Base-by-base conservation (phyloP, 2,888 invertebrate genomes). In the Teinopalpus imperialis region DNA sequence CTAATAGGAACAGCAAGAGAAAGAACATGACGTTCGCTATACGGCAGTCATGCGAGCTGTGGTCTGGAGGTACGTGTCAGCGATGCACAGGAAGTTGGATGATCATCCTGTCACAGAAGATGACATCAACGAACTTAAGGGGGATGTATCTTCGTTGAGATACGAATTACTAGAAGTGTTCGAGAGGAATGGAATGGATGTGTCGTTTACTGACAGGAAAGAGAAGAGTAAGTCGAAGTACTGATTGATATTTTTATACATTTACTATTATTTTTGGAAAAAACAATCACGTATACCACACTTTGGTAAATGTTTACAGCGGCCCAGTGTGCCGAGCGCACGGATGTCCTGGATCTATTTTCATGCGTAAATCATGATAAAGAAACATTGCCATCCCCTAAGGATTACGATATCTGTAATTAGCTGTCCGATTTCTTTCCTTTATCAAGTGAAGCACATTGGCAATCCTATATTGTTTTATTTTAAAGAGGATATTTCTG, bases 91-190 rank as follows among this genome's bases (percentile, higher is more conserved):
- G 29, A 93, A 93, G 69, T 92, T 92, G 66, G 96, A 97, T 57
- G 94, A 95, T 58, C 94, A 94, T 37, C 91, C 94, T 0, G 97
- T 98, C 0, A 97, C 97, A 0, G 98, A 98, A 74, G 98, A 98
- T 60, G 81, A 96, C 61, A 92, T 98, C 49, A 98, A 97, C 64
- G 98, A 98, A 81, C 92, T 98, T 18, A 98, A 98, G 76, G 95
- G 95, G 61, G 98, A 98, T 63, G 94, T 98, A 27, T 97, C 97
- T 0, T 93, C 97, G 0, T 93, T 98, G 89, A 92, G 97, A 55
- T 98, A 95, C 68, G 98, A 98, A 72, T 90, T 98, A 55, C 87
- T 98, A 0, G 97, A 98, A 60, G 95, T 98, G 20, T 92, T 98
- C 34, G 92, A 93, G 53, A 94, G 91, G 70, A 98, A 97, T 65